Base-by-base conservation (phyloP, 2,888 invertebrate species). In the Tetranychus piercei region DNA sequence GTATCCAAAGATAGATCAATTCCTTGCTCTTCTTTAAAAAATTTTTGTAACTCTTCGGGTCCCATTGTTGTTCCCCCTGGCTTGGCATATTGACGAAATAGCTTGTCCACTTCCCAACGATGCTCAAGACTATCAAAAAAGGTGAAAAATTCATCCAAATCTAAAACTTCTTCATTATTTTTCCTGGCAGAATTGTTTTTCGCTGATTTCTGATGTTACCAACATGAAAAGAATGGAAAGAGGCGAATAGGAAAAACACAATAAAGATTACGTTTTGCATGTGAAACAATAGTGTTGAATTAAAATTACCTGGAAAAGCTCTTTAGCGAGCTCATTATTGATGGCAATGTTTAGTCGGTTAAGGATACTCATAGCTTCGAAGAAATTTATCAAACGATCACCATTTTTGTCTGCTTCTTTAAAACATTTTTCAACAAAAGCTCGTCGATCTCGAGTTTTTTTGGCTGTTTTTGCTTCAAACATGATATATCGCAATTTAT, bases 381-480 rank as follows among this genome's bases (percentile, higher is more conserved):
- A 44, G 69, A 78, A 73, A 9, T 77, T 76, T 73, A 78, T 74
- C 9, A 73, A 70, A 44, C 75, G 69, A 71, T 77, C 77, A 44
- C 70, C 73, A 45, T 78, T 74, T 7, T 64, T n/a, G 66, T 78
- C 78, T 34, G 77, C 78, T 64, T 73, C 73, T 65, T 65, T 65
- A 23, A 73, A 23, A 11, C 73, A 55, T 44, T 18, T 45, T 34
- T 23, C 20, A 15, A 71, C 11, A 69, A 20, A 69, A n/a, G 44
- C 20, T 72, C 69, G 20, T 11, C 22, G 20, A 11, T 20, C 69
- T 23, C 11, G 6, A 4, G 20, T 69, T 69, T 69, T 69, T 11
- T 23, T 20, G 11, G 20, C 34, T 11, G 20, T 69, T 69, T 69
- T 69, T 0, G 69, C 69, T 22, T 20, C 43, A 18, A 72, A 72